Base-by-base conservation (phyloP, 2,113 vertebrate species). In the Xyrauchen texanus region DNA sequence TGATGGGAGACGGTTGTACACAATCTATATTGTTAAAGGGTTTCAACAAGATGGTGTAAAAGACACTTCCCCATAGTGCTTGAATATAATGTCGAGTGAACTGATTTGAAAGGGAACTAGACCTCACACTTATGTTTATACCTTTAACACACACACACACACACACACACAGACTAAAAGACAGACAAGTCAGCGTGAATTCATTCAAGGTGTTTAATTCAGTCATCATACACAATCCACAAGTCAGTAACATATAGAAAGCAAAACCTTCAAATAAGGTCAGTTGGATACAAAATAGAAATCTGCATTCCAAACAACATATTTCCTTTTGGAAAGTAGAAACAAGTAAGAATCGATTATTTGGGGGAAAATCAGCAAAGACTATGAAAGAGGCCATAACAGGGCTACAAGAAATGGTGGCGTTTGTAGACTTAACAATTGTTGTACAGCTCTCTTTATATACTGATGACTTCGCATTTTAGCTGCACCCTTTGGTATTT, bases 141-240 rank as follows among this genome's bases (percentile, higher is more conserved):
- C 11, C 2, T 61, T 67, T 12, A 44, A 65, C 63, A 34, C 60
- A 15, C 13, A 8, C 71, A 51, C 53, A 47, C 21, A 60, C 53
- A n/a, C 16, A 60, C 5, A 55, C n/a, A n/a, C n/a, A n/a, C 61
- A 47, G 46, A 70, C 64, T 46, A 55, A 60, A 12, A 42, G 58
- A 73, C 78, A 72, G 16, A 51, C 5, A 60, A 21, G 44, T 49
- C 7, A 51, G 8, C 62, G 15, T 13, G 10, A 53, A 60, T 68
- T 55, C 91, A 91, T 93, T 93, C 91, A 92, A 89, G 89, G 89
- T 93, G 91, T 92, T 89, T 82, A 75, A 91, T 92, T 91, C 89
- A 91, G 86, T 89, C 89, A 90, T 92, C 89, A 91, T 88, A 86
- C 92, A 93, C 91, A 92, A 90, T 89, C 90, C 90, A 92, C 89